Conservation (phyloP, 2,113 vertebrate genomes). For the Cryptotis parvus region DNA sequence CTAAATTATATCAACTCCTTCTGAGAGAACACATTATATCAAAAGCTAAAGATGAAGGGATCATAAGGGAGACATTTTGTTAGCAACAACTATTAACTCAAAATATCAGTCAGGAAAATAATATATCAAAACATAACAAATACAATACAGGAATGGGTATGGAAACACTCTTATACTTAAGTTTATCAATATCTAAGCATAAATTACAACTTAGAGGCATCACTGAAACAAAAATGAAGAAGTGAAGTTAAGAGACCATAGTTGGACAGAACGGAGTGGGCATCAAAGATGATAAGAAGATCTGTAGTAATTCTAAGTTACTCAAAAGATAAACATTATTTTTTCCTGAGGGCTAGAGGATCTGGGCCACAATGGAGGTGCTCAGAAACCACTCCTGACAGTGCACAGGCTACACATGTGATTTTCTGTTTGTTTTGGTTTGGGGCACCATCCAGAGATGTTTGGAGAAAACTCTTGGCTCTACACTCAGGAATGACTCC, state of each 20-base stretch:
- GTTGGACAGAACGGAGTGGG: not conserved
- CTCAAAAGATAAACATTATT: not conserved
- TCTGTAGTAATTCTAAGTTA: not conserved
- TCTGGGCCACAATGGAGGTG: too few relatives aligned
- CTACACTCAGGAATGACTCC: too few relatives aligned
- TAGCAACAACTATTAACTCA: not conserved
- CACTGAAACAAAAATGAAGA: not conserved
- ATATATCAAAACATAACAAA: not conserved
- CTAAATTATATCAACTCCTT: not conserved
- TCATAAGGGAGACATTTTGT: not conserved
- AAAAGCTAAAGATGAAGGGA: constrained; percentile 20
- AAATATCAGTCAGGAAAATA: constrained; percentile 9
- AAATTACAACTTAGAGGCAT: not conserved
- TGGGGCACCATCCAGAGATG: too few relatives aligned
- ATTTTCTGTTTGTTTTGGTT: too few relatives aligned
- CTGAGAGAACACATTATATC: not conserved
- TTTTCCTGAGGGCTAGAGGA: too few relatives aligned
- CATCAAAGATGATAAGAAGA: not conserved
- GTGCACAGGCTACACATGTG: too few relatives aligned
- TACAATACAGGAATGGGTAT: not conserved
- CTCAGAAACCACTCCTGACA: too few relatives aligned
- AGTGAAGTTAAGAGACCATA: not conserved
- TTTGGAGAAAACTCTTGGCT: too few relatives aligned
- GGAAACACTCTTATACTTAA: not conserved
- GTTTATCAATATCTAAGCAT: not conserved